Percentiles rank a stretch among this genome's conserved stretches.
Evolutionary conservation across 2,113 vertebrate species (phyloP).

Genomic region (Odocoileus virginianus): DNA sequence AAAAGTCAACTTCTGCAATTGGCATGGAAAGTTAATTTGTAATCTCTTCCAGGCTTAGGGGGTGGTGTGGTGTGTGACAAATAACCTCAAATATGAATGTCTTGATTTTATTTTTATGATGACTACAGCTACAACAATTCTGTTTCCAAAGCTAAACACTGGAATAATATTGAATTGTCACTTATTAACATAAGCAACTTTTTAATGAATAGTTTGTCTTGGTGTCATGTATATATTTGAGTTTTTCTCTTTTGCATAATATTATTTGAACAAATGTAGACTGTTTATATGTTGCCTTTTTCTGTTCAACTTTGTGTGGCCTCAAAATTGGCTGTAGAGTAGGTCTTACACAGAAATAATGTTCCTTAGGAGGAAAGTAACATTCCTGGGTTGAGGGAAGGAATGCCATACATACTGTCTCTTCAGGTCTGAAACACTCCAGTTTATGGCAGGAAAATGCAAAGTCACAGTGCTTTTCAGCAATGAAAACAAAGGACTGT

Average conservation of each 20-base stretch:
- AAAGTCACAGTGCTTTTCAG: background rate
- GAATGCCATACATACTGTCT: background rate
- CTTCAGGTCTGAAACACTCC: constrained; percentile 48
- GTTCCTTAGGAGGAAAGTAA: constrained; percentile 58
- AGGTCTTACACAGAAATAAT: constrained; percentile 48
- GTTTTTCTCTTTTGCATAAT: constrained; percentile 50
- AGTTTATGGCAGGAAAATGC: background rate
- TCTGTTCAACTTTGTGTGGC: constrained; percentile 38
- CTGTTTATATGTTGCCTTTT: constrained; percentile 45
- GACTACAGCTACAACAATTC: constrained; percentile 67
- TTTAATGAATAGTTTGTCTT: constrained; percentile 62
- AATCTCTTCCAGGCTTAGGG: constrained; percentile 53
- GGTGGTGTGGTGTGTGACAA: constrained; percentile 45
- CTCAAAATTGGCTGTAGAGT: constrained; percentile 31
- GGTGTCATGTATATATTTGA: constrained; percentile 59
- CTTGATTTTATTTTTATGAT: constrained; percentile 56
- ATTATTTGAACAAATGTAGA: constrained; percentile 65
- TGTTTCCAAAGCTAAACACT: constrained; percentile 80
- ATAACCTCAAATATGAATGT: constrained; percentile 81
- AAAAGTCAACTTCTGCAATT: constrained; percentile 46
- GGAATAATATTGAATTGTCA: constrained; percentile 73
- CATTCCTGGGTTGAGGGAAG: constrained; percentile 42
- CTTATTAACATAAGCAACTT: constrained; percentile 63
- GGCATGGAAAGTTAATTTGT: constrained; percentile 45
- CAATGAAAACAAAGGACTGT: constrained; percentile 27